Evolutionary conservation across 2,888 invertebrate genomes (phyloP).

Genomic region (Poecilobothrus nobilitatus): DNA sequence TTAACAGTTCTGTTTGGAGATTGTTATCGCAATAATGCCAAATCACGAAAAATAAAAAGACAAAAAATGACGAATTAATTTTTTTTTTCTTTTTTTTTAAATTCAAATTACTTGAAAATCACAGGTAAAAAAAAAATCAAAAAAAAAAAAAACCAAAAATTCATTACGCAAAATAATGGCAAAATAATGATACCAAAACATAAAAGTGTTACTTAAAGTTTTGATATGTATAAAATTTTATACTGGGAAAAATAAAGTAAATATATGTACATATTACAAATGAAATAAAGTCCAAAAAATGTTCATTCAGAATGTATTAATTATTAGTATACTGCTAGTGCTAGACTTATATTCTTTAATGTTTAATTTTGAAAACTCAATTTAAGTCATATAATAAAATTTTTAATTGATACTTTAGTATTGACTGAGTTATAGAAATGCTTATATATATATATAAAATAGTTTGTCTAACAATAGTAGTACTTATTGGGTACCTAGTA

Average conservation of each 20-base stretch:
- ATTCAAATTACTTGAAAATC: neutral
- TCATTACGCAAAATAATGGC: conserved; percentile 4
- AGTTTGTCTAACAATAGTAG: too few relatives aligned
- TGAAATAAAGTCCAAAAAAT: neutral
- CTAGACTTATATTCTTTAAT: too few relatives aligned
- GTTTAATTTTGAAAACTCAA: too few relatives aligned
- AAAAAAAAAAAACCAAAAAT: neutral
- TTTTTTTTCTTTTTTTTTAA: neutral
- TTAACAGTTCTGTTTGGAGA: neutral
- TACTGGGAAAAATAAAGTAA: neutral
- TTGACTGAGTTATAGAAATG: too few relatives aligned
- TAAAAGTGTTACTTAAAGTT: neutral
- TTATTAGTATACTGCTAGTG: neutral
- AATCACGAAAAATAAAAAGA: neutral
- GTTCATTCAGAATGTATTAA: too few relatives aligned
- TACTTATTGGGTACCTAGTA: too few relatives aligned
- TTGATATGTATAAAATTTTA: neutral
- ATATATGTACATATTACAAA: too few relatives aligned
- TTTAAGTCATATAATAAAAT: too few relatives aligned
- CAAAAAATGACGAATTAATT: neutral
- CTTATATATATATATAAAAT: too few relatives aligned
- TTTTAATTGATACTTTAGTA: too few relatives aligned
- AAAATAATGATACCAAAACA: neutral
- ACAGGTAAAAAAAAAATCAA: too few relatives aligned
- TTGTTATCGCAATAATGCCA: conserved; percentile 2